Evolutionary conservation across 1,140 invertebrate species (phyloP), one percentile per base, ranked within the genome.

Genomic region (Harlomillsia oculata): DNA sequence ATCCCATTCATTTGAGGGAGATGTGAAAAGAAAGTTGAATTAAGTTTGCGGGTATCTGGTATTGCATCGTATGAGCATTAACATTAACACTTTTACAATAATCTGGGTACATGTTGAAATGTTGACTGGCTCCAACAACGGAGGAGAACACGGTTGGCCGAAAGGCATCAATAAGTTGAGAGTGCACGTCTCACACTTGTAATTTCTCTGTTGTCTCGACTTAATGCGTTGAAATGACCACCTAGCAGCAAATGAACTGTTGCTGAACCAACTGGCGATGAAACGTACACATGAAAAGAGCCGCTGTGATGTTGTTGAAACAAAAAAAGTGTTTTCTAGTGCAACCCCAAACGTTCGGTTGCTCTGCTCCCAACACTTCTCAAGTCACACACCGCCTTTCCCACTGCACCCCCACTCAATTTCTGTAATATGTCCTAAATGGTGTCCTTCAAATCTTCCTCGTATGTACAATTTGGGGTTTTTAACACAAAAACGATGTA

Each of bases 171-270:
- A 57, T 57, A 57, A 51, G 46, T 51, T 50, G 55, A 50, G 40
- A 43, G 55, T n/a, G n/a, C n/a, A n/a, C 40, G 45, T 37, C 39
- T 57, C 51, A 50, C 30, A 58, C 29, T 52, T 53, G 53, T 61
- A 56, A 57, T 62, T 62, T 57, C 51, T 55, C 44, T 56, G 59
- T 57, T 60, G 59, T 54, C 50, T 62, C 50, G 53, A 52, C 49
- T 56, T 61, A 58, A 62, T 62, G 60, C 52, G 60, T 62, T 58
- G 60, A 62, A 62, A 62, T 62, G 60, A 62, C 60, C 60, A 62
- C 60, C 60, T 62, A 62, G 60, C 60, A 54, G 49, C 60, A 58
- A 62, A 56, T 57, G 56, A 62, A 62, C 52, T 58, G 32, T 58
- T 53, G 32, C 50, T 51, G 39, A 58, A 37, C 55, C 52, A 57